These are phyloP conservation scores for Rhamphomyia laevipes DNA, from an alignment of 2,888 invertebrate species.

Conservation along the genomic window DNA sequence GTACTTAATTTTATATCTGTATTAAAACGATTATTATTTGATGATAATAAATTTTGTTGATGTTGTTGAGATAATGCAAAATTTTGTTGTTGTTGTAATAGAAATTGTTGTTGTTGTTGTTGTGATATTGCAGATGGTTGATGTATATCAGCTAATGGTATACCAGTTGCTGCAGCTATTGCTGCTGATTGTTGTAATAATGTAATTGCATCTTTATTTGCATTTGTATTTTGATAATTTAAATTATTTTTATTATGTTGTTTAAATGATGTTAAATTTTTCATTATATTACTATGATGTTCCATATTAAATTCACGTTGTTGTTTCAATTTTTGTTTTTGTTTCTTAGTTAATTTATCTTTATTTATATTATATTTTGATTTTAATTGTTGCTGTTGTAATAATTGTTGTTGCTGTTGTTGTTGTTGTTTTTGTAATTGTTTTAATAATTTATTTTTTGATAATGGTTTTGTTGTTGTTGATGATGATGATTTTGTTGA, in stretches of 20 bases:
- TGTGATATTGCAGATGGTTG: neutral
- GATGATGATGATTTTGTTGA: neutral
- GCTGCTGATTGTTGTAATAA: neutral
- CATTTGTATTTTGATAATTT: too few species aligned
- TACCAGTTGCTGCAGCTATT: slow-evolving; percentile 7
- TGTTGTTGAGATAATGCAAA: neutral
- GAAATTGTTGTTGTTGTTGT: neutral
- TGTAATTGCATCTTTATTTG: too few species aligned
- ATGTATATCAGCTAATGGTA: neutral
- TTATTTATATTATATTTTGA: neutral
- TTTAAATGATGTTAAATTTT: too few species aligned
- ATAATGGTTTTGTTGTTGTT: neutral
- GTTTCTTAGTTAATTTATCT: neutral
- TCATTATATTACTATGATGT: neutral
- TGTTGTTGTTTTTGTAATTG: slow-evolving; percentile 26
- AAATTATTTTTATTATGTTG: too few species aligned
- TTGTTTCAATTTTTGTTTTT: neutral
- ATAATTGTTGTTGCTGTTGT: slow-evolving; percentile 12
- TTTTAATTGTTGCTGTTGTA: slow-evolving; percentile 7
- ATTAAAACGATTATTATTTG: slow-evolving; percentile 1
- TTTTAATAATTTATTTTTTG: slow-evolving; percentile 21
- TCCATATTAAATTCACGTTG: neutral
- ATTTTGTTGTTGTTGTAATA: neutral
- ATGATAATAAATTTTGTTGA: neutral
- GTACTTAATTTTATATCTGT: slow-evolving; percentile 48